Conservation (phyloP, 1,140 invertebrate species). For the Lucilia sericata region DNA sequence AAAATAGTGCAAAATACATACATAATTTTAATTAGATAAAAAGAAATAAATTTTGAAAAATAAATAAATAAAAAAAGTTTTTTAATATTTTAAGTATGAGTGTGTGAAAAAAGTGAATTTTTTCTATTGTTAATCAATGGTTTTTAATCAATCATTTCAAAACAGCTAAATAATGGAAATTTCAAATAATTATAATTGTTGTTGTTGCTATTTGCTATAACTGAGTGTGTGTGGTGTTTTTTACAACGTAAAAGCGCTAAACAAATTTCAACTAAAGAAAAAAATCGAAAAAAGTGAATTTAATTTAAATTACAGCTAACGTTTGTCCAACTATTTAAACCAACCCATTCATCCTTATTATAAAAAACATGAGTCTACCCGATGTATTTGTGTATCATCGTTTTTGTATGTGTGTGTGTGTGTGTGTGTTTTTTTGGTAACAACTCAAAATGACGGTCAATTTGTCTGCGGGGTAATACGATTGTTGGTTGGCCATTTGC, state of each 20-base stretch:
- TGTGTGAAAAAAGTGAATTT: neutral
- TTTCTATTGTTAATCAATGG: neutral
- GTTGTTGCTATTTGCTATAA: neutral
- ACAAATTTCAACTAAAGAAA: neutral
- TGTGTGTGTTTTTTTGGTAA: neutral
- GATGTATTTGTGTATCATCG: slow-evolving; percentile 23
- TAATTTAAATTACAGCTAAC: neutral
- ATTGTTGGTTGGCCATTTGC: neutral
- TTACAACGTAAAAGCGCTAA: neutral
- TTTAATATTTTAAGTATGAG: no score
- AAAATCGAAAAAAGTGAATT: neutral
- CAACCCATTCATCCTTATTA: neutral
- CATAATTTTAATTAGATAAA: neutral
- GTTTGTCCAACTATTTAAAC: no score
- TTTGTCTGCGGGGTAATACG: neutral
- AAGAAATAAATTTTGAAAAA: neutral
- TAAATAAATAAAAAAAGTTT: neutral
- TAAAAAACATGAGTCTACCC: neutral
- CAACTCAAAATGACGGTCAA: neutral
- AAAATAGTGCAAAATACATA: slow-evolving; percentile 11
- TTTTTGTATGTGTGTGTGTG: neutral
- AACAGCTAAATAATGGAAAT: neutral
- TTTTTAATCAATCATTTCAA: neutral
- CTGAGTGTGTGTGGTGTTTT: neutral
- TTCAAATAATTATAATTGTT: neutral